Conservation (phyloP, 1,140 invertebrate species). For the Hylaeus volcanicus region DNA sequence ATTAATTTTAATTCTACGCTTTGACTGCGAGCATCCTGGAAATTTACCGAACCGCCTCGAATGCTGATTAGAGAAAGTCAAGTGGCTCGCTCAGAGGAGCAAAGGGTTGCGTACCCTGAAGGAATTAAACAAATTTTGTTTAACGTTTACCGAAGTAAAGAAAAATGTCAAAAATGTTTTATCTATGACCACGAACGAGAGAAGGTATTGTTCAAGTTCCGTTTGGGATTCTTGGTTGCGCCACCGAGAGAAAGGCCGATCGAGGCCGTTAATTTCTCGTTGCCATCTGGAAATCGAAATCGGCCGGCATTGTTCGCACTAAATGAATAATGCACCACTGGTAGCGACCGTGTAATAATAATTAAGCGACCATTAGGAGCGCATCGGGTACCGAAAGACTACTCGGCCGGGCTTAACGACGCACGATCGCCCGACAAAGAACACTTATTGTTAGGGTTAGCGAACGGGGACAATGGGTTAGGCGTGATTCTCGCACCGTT, state of each 20-base stretch:
- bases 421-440: slow-evolving; percentile 52
- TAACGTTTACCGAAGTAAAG: no score
- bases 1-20: background rate
- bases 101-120: no score
- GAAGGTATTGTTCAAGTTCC: no score
- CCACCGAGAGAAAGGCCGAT: background rate
- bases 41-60: slow-evolving; percentile 25
- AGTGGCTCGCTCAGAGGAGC: no score
- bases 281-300: slow-evolving; percentile 44
- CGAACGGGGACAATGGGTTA: slow-evolving; percentile 56
- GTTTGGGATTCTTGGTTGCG: no score
- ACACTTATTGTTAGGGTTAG: slow-evolving; percentile 56
- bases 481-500: slow-evolving; percentile 31
- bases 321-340: slow-evolving; percentile 27
- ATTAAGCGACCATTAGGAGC: slow-evolving; percentile 25
- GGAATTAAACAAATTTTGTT: no score
- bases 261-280: background rate
- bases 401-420: slow-evolving; percentile 29
- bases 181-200: no score
- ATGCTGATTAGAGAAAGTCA: slow-evolving; percentile 39
- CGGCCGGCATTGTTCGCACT: slow-evolving; percentile 1
- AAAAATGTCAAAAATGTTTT: no score
- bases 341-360: slow-evolving; percentile 32
- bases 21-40: slow-evolving; percentile 3
- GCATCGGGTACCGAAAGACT: slow-evolving; percentile 16